These are phyloP conservation scores for Chanos chanos DNA, from an alignment of 2,797 vertebrate genomes.

Conservation along the genomic window DNA sequence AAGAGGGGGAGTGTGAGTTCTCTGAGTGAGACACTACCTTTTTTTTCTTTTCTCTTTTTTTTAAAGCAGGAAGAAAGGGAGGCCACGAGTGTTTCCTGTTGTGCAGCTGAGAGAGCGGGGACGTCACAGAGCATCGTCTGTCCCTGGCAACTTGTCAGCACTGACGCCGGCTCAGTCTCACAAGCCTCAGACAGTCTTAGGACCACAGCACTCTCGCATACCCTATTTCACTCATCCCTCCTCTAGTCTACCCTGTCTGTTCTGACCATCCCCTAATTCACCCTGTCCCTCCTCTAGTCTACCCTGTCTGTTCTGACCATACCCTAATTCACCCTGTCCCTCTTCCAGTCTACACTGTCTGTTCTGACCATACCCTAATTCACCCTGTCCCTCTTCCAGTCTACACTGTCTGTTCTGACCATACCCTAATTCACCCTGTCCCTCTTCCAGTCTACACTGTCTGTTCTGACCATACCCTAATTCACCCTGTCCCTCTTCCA, in stretches of 20 bases:
- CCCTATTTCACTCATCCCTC: background rate
- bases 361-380: too few relatives aligned
- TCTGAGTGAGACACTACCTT: conserved; percentile 52
- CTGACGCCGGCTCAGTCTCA: conserved; percentile 27
- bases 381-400: too few relatives aligned
- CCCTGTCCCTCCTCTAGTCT: background rate
- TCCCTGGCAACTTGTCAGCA: conserved; percentile 58
- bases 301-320: too few relatives aligned
- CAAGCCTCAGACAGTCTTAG: background rate
- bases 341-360: too few relatives aligned
- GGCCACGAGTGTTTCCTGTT: conserved; percentile 81
- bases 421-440: too few relatives aligned
- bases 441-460: too few relatives aligned
- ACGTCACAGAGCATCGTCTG: conserved; percentile 71
- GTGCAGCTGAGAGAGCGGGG: conserved; percentile 73
- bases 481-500: too few relatives aligned
- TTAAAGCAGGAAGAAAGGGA: conserved; percentile 76
- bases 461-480: too few relatives aligned
- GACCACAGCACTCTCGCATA: background rate
- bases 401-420: too few relatives aligned
- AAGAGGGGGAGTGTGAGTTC: conserved; percentile 15
- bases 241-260: too few relatives aligned
- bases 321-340: too few relatives aligned
- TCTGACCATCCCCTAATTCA: too few relatives aligned
- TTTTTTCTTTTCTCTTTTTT: conserved; percentile 76